Conservation (phyloP, 2,113 vertebrate genomes). For the Eurystomus gularis region DNA sequence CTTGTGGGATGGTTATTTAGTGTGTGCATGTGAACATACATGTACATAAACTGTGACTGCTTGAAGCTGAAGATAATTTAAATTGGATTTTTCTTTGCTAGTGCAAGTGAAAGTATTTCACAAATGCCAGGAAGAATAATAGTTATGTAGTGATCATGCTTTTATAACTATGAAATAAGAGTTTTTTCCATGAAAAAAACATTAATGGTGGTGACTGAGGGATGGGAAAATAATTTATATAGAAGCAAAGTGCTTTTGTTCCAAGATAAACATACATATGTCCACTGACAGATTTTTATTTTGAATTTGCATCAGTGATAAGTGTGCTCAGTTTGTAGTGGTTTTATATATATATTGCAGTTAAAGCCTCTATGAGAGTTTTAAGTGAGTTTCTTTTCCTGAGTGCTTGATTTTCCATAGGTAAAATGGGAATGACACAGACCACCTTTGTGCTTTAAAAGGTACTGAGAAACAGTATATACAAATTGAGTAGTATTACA, state of each 20-base stretch:
- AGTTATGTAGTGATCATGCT: neutral
- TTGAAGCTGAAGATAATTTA: neutral
- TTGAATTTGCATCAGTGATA: neutral
- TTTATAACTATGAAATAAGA: neutral
- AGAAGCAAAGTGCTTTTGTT: neutral
- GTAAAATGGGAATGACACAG: neutral
- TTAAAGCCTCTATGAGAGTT: neutral
- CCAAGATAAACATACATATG: neutral
- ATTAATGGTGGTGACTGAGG: neutral
- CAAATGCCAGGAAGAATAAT: neutral
- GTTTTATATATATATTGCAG: neutral
- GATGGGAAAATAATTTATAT: neutral
- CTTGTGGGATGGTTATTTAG: neutral
- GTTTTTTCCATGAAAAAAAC: neutral
- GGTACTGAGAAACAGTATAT: neutral
- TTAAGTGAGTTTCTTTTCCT: neutral
- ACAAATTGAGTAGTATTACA: constrained; percentile 38
- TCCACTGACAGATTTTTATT: neutral
- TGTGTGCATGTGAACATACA: neutral
- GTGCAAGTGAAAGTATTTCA: neutral
- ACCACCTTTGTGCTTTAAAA: constrained; percentile 24
- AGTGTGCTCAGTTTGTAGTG: neutral
- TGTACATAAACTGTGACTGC: neutral
- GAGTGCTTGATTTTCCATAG: neutral
- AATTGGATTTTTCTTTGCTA: neutral